phyloP scores from a whole-genome alignment of 2,888 invertebrate genomes.

The Trachelus iudaicus region DNA sequence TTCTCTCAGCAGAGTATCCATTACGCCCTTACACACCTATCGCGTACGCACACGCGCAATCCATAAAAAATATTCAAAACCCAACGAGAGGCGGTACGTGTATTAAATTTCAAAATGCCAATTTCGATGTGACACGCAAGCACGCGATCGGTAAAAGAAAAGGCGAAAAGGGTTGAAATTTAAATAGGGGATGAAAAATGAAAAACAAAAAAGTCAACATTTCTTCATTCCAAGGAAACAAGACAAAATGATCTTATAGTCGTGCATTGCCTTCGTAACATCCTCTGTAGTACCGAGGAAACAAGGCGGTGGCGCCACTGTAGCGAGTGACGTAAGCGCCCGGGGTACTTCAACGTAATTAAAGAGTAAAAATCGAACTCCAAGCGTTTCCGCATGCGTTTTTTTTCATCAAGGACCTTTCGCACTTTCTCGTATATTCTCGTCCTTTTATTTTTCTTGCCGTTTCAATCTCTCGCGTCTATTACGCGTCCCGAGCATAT shows the following conservation, averaged over 20 bases:
- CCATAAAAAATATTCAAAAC: neutral
- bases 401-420: slow-evolving; percentile 17
- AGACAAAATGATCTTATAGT: too few relatives aligned
- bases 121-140: too few relatives aligned
- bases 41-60: neutral
- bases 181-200: neutral
- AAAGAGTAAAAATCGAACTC: slow-evolving; percentile 40
- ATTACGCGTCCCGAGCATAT: too few relatives aligned
- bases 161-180: neutral
- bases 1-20: neutral
- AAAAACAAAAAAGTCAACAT: too few relatives aligned
- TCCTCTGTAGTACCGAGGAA: too few relatives aligned
- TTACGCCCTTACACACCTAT: neutral
- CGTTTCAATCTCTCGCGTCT: neutral
- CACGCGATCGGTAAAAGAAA: neutral
- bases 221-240: too few relatives aligned
- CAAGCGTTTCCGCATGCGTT: slow-evolving; percentile 44
- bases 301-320: too few relatives aligned
- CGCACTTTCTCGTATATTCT: too few relatives aligned
- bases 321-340: neutral
- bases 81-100: neutral
- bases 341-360: slow-evolving; percentile 43
- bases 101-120: neutral
- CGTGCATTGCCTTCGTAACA: too few relatives aligned
- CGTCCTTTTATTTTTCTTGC: slow-evolving; percentile 26